Conservation (phyloP, 64 coral and sea anemone species). For the Pocillopora verrucosa region DNA sequence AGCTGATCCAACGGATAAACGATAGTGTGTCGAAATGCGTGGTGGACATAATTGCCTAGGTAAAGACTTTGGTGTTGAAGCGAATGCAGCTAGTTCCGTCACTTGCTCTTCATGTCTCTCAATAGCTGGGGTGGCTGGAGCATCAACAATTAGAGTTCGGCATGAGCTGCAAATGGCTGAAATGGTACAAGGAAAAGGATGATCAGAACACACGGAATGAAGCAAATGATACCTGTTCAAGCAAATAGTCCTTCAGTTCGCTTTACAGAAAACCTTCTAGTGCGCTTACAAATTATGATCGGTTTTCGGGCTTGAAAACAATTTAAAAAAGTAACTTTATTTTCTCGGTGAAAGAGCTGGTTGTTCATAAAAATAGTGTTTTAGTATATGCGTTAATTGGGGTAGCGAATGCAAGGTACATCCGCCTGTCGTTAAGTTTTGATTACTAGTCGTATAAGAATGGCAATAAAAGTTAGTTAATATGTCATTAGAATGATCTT, state of each 20-base stretch:
- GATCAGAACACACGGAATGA: slow-evolving; percentile 14
- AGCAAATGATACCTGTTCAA: background rate
- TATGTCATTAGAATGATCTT: no score
- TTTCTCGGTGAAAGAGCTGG: background rate
- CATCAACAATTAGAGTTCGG: background rate
- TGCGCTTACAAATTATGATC: background rate
- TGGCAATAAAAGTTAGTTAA: no score
- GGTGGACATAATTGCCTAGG: slow-evolving; percentile 29
- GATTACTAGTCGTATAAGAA: no score
- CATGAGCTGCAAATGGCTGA: slow-evolving; percentile 35
- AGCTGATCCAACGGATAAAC: slow-evolving; percentile 67
- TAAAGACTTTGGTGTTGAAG: slow-evolving; percentile 37
- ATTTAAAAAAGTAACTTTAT: background rate
- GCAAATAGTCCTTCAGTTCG: background rate
- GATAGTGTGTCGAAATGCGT: slow-evolving; percentile 8
- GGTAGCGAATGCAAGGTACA: slow-evolving; percentile 29
- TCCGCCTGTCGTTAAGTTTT: background rate
- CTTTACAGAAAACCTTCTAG: background rate
- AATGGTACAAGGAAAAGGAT: slow-evolving; percentile 9
- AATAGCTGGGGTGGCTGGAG: slow-evolving; percentile 15
- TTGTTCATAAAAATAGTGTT: slow-evolving; percentile 8
- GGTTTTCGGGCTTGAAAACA: background rate
- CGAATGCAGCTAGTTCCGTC: slow-evolving; percentile 23
- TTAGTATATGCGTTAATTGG: slow-evolving; percentile 24
- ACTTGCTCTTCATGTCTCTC: slow-evolving; percentile 18